These are phyloP conservation scores for Heliornis fulica DNA, from an alignment of 2,113 vertebrate species.

Conservation along the genomic window DNA sequence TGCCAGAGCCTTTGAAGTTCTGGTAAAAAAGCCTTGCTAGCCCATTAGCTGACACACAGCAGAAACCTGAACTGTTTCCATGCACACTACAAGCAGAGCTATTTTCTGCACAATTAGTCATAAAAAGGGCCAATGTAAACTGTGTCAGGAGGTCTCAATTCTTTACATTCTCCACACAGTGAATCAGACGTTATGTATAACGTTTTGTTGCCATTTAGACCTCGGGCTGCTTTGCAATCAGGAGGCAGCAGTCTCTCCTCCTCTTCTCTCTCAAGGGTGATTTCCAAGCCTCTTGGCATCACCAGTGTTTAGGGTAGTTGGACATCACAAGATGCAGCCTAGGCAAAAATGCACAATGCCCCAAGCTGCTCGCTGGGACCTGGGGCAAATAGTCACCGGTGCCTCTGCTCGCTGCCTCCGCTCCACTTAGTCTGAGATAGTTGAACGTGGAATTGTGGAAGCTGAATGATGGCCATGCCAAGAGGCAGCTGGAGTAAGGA, in stretches of 20 bases:
- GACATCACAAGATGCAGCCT: not conserved
- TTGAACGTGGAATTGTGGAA: not conserved
- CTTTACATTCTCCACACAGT: constrained; percentile 67
- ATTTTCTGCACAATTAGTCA: constrained; percentile 75
- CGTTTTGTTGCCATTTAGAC: constrained; percentile 63
- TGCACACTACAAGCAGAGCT: constrained; percentile 65
- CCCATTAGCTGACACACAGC: constrained; percentile 73
- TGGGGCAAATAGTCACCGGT: not conserved
- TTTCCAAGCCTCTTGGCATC: constrained; percentile 30
- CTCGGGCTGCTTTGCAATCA: constrained; percentile 34
- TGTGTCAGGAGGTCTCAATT: constrained; percentile 71
- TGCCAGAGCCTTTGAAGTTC: constrained; percentile 67
- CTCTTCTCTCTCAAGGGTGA: not conserved
- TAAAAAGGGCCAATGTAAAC: constrained; percentile 74
- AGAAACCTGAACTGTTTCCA: constrained; percentile 71
- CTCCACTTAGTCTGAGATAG: not conserved
- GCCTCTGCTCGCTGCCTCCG: not conserved
- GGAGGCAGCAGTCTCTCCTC: constrained; percentile 2
- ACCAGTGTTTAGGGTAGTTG: not conserved
- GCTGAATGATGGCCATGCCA: not conserved
- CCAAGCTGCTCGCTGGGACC: not conserved
- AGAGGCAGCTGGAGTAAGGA: not conserved
- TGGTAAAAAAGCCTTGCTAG: constrained; percentile 59
- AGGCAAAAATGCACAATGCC: not conserved
- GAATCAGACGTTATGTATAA: constrained; percentile 64